Evolutionary conservation across 2,888 invertebrate species (phyloP).

Genomic region (Lasioglossum malachurum): DNA sequence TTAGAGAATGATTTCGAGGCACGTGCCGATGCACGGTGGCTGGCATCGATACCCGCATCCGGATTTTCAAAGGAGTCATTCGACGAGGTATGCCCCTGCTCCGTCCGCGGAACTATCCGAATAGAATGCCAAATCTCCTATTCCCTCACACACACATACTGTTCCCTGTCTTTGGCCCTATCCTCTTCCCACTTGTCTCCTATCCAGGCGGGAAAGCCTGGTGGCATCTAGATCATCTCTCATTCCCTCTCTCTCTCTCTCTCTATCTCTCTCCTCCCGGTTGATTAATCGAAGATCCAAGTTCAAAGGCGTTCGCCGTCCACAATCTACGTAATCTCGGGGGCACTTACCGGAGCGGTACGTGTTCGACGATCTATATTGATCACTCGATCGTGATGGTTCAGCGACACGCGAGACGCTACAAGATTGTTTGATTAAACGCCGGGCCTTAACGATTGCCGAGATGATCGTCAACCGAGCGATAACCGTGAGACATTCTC

Average conservation of each 20-base stretch:
- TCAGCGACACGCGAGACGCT: constrained; percentile 36
- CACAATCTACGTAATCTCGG: constrained; percentile 36
- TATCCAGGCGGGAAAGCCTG: not conserved
- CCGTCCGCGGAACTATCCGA: constrained; percentile 68
- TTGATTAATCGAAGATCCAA: constrained; percentile 44
- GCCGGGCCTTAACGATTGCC: constrained; percentile 14
- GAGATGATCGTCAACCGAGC: constrained; percentile 18
- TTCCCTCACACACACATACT: constrained; percentile 6
- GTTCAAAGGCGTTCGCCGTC: constrained; percentile 40
- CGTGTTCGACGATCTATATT: constrained; percentile 51
- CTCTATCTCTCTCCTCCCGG: not conserved
- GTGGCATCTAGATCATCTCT: constrained; percentile 3
- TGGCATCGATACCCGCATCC: constrained; percentile 71
- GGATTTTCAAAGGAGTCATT: constrained; percentile 77
- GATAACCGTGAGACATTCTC: not conserved
- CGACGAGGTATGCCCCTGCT: constrained; percentile 70
- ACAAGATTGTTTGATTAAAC: constrained; percentile 42
- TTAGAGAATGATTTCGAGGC: constrained; percentile 73
- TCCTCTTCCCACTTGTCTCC: not conserved
- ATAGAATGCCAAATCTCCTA: constrained; percentile 73
- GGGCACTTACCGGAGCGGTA: constrained; percentile 21
- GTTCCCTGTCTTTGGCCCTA: constrained; percentile 1
- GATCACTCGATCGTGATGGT: constrained; percentile 48
- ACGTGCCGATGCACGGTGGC: constrained; percentile 74
- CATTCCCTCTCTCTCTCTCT: not conserved